Percentiles rank a stretch among this genome's conserved stretches.
Conservation (phyloP, 2,888 invertebrate genomes). For the Calliopum simillimum region DNA sequence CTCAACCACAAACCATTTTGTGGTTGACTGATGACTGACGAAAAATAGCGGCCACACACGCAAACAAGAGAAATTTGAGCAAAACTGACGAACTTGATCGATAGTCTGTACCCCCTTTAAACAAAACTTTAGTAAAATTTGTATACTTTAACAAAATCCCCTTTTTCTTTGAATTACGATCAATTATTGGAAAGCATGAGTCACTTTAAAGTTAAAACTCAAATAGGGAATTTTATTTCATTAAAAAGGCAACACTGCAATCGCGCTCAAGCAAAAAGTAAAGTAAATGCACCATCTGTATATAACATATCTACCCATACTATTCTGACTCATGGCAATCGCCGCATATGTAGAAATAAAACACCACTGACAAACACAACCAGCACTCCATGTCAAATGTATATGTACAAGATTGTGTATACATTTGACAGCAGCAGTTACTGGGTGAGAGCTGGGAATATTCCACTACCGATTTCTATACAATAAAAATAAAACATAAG, state of each 20-base stretch:
- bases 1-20: too few relatives aligned
- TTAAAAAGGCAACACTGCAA: conserved; percentile 63
- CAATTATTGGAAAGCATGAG: too few relatives aligned
- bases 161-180: too few relatives aligned
- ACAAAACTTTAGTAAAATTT: too few relatives aligned
- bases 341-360: conserved; percentile 17
- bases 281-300: conserved; percentile 1
- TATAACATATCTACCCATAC: conserved; percentile 63
- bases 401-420: conserved; percentile 26
- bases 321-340: conserved; percentile 44
- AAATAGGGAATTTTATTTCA: conserved; percentile 1
- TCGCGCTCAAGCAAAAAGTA: neutral
- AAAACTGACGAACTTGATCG: too few relatives aligned
- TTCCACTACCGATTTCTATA: conserved; percentile 36
- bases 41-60: too few relatives aligned
- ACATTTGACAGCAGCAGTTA: conserved; percentile 38
- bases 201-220: too few relatives aligned
- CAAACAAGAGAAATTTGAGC: too few relatives aligned
- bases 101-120: too few relatives aligned
- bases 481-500: neutral
- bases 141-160: too few relatives aligned
- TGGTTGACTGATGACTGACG: too few relatives aligned
- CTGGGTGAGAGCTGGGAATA: conserved; percentile 39
- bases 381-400: conserved; percentile 27
- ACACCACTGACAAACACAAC: conserved; percentile 21